These are phyloP conservation scores for Poecilia picta DNA, from an alignment of 2,797 vertebrate species.

Conservation along the genomic window DNA sequence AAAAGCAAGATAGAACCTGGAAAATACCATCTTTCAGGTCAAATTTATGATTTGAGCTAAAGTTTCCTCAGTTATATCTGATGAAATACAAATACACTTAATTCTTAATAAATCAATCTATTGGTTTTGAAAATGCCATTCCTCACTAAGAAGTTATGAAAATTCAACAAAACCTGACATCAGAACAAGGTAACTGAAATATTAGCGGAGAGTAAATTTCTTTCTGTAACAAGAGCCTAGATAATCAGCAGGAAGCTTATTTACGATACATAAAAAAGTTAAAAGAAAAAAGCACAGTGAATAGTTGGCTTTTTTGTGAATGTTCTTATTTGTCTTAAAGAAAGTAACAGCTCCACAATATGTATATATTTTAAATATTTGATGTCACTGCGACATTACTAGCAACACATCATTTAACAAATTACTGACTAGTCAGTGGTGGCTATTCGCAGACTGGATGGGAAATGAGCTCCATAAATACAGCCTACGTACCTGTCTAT, in stretches of 20 bases:
- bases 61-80: not conserved
- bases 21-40: not conserved
- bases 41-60: not conserved
- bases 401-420: not conserved
- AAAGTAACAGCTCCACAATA: not conserved
- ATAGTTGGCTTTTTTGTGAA: not conserved
- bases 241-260: not conserved
- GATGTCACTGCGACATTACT: not conserved
- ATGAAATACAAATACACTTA: not conserved
- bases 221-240: not conserved
- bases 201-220: not conserved
- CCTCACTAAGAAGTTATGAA: not conserved
- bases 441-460: not conserved
- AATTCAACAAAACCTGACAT: not conserved
- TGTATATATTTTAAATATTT: not conserved
- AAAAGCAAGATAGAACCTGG: not conserved
- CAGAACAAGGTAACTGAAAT: not conserved
- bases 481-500: not conserved
- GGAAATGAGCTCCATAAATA: constrained; percentile 1
- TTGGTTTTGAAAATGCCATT: not conserved
- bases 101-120: not conserved
- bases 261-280: not conserved
- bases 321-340: not conserved
- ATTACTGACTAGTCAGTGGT: not conserved
- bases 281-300: not conserved